A percentile compares a stretch with the other conserved stretches of the same genome.
Evolutionary conservation across 2,113 vertebrate species (phyloP).

Genomic region (Brevimyrus niger): DNA sequence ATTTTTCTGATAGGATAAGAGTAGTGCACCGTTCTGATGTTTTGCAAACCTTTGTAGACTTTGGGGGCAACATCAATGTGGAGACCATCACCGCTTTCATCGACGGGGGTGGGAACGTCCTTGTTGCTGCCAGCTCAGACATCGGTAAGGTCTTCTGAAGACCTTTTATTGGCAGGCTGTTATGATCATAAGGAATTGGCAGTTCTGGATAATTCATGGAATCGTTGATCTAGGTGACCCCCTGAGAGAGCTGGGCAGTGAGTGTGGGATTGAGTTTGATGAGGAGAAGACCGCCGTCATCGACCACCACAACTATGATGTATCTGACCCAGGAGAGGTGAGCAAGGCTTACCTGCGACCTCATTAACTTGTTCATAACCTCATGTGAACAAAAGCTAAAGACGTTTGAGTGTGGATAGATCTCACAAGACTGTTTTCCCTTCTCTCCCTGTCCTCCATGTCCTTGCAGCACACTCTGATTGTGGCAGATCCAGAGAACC

Average conservation of each 20-base stretch:
- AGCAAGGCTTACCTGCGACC: background rate
- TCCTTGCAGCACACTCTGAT: constrained; percentile 79
- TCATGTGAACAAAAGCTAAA: background rate
- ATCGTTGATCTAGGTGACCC: constrained; percentile 73
- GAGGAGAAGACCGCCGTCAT: constrained; percentile 93
- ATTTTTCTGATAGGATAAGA: background rate
- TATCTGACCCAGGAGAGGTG: constrained; percentile 90
- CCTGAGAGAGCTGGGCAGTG: constrained; percentile 88
- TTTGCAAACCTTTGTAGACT: constrained; percentile 65
- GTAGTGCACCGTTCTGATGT: background rate
- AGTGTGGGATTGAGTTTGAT: constrained; percentile 97
- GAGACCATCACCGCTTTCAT: constrained; percentile 95
- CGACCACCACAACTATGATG: constrained; percentile 91
- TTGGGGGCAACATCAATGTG: constrained; percentile 92
- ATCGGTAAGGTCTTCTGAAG: constrained; percentile 66
- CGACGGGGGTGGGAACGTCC: constrained; percentile 86
- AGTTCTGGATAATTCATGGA: background rate
- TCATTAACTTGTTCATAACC: background rate
- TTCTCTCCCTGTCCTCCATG: background rate
- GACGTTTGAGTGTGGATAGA: background rate
- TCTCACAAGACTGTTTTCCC: background rate
- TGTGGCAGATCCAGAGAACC: constrained; percentile 81
- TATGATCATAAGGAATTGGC: background rate
- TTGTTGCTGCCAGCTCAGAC: constrained; percentile 87
- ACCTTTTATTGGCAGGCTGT: background rate